Evolutionary conservation across 2,113 vertebrate species (phyloP).

Genomic region (Grallaria varia): DNA sequence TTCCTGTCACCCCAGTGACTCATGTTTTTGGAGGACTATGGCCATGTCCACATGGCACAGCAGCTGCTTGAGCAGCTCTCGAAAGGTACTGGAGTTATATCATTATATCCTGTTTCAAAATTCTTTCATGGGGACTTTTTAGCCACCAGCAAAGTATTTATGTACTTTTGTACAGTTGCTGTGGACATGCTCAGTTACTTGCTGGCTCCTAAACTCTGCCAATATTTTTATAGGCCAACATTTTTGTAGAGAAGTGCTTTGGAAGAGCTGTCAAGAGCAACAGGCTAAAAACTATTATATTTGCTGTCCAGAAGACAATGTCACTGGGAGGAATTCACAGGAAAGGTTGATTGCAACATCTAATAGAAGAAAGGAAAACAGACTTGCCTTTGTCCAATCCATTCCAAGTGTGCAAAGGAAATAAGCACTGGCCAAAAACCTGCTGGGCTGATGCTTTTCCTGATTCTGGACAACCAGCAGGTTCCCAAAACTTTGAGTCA

Average conservation of each 20-base stretch:
- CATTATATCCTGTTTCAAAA: background rate
- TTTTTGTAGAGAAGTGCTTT: background rate
- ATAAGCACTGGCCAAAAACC: background rate
- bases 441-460: background rate
- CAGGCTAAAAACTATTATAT: background rate
- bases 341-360: background rate
- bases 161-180: background rate
- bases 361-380: background rate
- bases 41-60: background rate
- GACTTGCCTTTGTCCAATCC: background rate
- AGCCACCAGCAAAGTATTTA: background rate
- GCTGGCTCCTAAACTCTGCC: background rate
- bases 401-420: background rate
- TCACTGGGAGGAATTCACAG: background rate
- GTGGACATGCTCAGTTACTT: background rate
- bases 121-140: background rate
- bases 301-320: background rate
- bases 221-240: background rate
- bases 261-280: background rate
- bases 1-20: rapidly evolving
- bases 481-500: background rate
- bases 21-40: background rate
- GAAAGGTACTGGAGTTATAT: background rate
- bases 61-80: background rate
- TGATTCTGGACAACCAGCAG: background rate